These are phyloP conservation scores for Pseudorhombus dupliciocellatus DNA, from an alignment of 2,113 vertebrate species.

Conservation along the genomic window DNA sequence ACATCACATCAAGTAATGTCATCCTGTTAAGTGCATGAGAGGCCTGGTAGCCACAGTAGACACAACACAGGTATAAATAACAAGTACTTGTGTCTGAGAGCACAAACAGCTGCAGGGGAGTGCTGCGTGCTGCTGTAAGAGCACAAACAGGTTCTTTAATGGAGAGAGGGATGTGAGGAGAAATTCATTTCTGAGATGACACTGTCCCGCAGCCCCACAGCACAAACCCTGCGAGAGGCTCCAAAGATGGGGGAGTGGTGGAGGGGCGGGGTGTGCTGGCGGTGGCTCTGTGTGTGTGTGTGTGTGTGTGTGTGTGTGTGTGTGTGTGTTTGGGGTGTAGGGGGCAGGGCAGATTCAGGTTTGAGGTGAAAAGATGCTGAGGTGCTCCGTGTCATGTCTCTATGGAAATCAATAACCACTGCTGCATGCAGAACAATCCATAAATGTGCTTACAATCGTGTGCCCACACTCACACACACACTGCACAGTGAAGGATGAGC, in stretches of 20 bases:
- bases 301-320: neutral
- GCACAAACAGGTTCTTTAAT: constrained; percentile 72
- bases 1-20: constrained; percentile 7
- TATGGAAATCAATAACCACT: constrained; percentile 73
- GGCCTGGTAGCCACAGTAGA: constrained; percentile 34
- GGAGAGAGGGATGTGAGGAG: constrained; percentile 71
- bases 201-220: constrained; percentile 62
- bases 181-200: constrained; percentile 78
- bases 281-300: neutral
- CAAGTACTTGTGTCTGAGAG: constrained; percentile 47
- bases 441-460: neutral
- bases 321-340: neutral
- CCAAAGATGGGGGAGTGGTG: constrained; percentile 5
- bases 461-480: constrained; percentile 1
- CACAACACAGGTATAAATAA: constrained; percentile 60
- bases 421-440: constrained; percentile 36
- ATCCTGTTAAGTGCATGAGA: constrained; percentile 10
- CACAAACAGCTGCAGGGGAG: constrained; percentile 67
- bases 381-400: constrained; percentile 63
- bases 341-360: constrained; percentile 26
- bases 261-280: neutral
- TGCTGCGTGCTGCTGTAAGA: constrained; percentile 33
- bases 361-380: constrained; percentile 50
- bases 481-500: neutral
- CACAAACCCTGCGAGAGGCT: constrained; percentile 62